Evolutionary conservation across 2,888 invertebrate genomes (phyloP).

Genomic region (Aphidoletes aphidimyza): DNA sequence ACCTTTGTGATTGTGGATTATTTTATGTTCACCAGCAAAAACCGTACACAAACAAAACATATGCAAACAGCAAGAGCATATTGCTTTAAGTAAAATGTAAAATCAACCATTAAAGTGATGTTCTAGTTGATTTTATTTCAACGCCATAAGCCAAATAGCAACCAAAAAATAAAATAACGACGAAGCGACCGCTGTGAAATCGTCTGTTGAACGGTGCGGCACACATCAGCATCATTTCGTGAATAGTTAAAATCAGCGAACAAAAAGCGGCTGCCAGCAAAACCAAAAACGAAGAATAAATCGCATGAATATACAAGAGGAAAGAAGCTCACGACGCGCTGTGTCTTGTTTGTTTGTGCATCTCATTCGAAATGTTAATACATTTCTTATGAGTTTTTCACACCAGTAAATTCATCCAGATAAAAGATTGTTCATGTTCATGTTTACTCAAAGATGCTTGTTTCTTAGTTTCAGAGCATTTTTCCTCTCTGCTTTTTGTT

Average conservation of each 20-base stretch:
- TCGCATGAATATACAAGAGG: background rate
- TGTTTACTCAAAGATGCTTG: constrained; percentile 36
- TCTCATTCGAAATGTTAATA: constrained; percentile 41
- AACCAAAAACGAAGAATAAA: background rate
- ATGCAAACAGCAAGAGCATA: background rate
- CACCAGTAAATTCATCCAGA: constrained; percentile 44
- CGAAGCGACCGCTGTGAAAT: constrained; percentile 44
- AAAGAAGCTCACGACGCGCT: background rate
- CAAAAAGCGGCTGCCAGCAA: background rate
- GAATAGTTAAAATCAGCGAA: constrained; percentile 30
- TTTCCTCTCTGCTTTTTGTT: background rate
- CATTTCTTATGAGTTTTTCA: constrained; percentile 54
- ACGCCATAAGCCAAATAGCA: constrained; percentile 20
- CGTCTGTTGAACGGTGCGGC: background rate
- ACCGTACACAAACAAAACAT: background rate
- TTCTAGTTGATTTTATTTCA: constrained; percentile 43
- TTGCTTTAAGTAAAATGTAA: constrained; percentile 38
- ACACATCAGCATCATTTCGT: constrained; percentile 9
- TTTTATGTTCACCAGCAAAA: constrained; percentile 14
- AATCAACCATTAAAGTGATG: constrained; percentile 53
- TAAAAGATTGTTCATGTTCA: constrained; percentile 54
- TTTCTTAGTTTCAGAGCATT: background rate
- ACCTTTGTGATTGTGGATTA: constrained; percentile 50
- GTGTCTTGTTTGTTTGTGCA: constrained; percentile 10
- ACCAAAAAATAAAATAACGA: too few relatives aligned